Conservation (phyloP, 2,888 invertebrate species). For the Pheosia gnoma region DNA sequence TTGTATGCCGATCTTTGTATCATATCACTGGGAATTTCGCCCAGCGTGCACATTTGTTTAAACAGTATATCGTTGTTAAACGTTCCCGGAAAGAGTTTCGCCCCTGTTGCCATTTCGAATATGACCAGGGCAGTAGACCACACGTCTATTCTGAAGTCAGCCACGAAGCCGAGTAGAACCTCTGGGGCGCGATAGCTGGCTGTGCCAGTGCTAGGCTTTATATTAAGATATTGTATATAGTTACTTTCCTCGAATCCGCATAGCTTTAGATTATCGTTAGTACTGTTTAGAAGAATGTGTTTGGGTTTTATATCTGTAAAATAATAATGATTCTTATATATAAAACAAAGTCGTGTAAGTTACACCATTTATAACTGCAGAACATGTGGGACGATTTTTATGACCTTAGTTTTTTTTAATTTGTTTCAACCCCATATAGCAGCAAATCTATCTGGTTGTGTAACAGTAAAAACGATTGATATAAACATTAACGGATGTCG, state of each 20-base stretch:
- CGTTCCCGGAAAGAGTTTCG: constrained; percentile 44
- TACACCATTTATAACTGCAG: no score
- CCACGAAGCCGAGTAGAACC: constrained; percentile 56
- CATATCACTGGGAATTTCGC: constrained; percentile 51
- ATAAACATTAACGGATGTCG: no score
- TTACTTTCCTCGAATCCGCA: constrained; percentile 62
- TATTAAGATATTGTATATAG: constrained; percentile 16
- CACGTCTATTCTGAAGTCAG: constrained; percentile 56
- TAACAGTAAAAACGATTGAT: no score
- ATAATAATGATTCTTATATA: not conserved
- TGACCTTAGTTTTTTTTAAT: no score
- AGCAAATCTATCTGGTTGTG: no score
- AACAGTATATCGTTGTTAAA: constrained; percentile 55
- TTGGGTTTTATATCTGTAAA: constrained; percentile 64
- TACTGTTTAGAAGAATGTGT: constrained; percentile 58
- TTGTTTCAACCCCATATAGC: no score
- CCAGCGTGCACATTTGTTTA: constrained; percentile 54
- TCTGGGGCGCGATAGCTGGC: constrained; percentile 63
- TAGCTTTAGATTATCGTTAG: constrained; percentile 49
- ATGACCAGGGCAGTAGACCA: constrained; percentile 65
- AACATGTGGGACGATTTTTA: no score
- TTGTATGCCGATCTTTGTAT: constrained; percentile 34
- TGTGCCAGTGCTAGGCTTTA: constrained; percentile 45
- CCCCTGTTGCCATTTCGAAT: constrained; percentile 59
- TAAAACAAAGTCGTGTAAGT: no score